These are phyloP conservation scores for Xyrichtys novacula DNA, from an alignment of 2,797 vertebrate species.

Conservation along the genomic window DNA sequence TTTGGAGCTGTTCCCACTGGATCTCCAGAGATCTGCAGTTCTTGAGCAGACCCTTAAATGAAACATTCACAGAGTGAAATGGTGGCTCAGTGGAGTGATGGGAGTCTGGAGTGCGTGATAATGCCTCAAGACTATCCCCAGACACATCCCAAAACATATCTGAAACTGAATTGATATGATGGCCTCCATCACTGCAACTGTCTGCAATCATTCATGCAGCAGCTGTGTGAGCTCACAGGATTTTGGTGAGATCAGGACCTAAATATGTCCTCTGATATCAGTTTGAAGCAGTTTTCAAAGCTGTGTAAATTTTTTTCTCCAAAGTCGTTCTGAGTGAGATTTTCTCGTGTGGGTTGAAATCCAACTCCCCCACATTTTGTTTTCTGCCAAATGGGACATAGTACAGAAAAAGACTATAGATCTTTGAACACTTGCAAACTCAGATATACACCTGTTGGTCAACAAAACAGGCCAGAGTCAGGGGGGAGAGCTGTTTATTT, in stretches of 20 bases:
- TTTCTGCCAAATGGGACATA: slow-evolving; percentile 47
- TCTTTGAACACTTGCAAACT: background rate
- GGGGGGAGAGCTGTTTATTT: background rate
- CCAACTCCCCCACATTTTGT: slow-evolving; percentile 32
- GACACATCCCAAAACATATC: slow-evolving; percentile 23
- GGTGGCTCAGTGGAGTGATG: slow-evolving; percentile 10
- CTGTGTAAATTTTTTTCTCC: slow-evolving; percentile 35
- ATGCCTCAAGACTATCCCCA: slow-evolving; percentile 10
- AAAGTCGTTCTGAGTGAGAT: slow-evolving; percentile 50
- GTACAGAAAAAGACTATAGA: slow-evolving; percentile 17
- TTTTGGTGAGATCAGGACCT: slow-evolving; percentile 19
- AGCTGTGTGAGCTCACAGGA: background rate
- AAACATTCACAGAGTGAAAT: slow-evolving; percentile 47
- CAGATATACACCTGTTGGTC: slow-evolving; percentile 29
- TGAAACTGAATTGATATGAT: slow-evolving; percentile 25
- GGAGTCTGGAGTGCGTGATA: slow-evolving; percentile 4
- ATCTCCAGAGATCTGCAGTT: slow-evolving; percentile 57
- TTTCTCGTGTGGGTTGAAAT: slow-evolving; percentile 42
- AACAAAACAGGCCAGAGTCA: slow-evolving; percentile 5
- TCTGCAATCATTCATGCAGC: background rate
- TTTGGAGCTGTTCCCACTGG: slow-evolving; percentile 64
- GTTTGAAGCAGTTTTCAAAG: slow-evolving; percentile 33
- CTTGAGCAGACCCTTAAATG: slow-evolving; percentile 66
- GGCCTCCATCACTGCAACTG: background rate
- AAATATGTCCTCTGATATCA: slow-evolving; percentile 38